Percentiles rank a stretch among this genome's conserved stretches.
Evolutionary conservation across 2,888 invertebrate species (phyloP).

Genomic region (Enoplolaimus lenunculus): DNA sequence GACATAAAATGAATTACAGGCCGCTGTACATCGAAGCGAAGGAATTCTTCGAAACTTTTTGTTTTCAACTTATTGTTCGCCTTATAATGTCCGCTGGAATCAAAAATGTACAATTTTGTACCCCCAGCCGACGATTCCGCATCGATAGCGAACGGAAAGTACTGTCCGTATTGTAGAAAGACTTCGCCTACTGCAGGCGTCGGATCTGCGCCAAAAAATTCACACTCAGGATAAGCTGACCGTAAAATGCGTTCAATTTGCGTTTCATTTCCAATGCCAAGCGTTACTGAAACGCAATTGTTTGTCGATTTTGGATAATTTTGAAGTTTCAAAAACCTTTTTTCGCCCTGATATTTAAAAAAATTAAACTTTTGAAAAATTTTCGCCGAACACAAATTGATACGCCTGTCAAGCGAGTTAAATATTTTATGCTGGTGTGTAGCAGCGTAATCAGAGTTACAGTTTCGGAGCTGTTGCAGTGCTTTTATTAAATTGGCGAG

Average conservation of each 20-base stretch:
- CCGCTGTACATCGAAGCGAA: not conserved
- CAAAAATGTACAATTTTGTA: not conserved
- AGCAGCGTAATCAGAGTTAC: too few relatives aligned
- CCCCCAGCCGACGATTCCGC: not conserved
- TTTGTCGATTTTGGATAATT: too few relatives aligned
- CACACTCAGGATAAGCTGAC: constrained; percentile 11
- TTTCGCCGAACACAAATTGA: too few relatives aligned
- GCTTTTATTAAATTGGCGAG: too few relatives aligned
- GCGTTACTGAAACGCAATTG: not conserved
- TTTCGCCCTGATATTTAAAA: too few relatives aligned
- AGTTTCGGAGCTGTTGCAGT: too few relatives aligned
- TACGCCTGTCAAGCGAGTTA: too few relatives aligned
- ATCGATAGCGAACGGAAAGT: not conserved
- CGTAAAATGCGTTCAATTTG: constrained; percentile 10
- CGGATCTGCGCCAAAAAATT: constrained; percentile 23
- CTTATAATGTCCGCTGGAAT: not conserved
- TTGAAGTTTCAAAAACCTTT: too few relatives aligned
- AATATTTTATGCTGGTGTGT: too few relatives aligned
- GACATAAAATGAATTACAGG: constrained; percentile 21
- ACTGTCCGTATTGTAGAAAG: not conserved
- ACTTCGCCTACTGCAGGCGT: not conserved
- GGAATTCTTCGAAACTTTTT: not conserved
- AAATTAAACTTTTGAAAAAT: too few relatives aligned
- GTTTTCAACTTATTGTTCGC: not conserved
- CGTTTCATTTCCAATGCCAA: constrained; percentile 21